Base-by-base conservation (phyloP, 2,888 invertebrate species). In the Mimachlamys varia region DNA sequence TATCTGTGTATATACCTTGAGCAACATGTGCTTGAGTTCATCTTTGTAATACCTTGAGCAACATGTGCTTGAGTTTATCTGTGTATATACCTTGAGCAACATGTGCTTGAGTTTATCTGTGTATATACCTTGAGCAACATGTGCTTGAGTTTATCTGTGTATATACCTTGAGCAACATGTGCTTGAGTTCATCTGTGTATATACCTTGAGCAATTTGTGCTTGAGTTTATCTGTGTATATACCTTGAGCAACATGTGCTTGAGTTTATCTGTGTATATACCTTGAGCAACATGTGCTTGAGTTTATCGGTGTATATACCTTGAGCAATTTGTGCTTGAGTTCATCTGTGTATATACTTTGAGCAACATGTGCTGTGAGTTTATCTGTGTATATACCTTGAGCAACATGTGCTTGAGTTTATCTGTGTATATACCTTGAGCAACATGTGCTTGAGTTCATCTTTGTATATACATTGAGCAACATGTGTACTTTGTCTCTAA, bases 301-400 rank as follows among this genome's bases (percentile, higher is more conserved):
- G 96, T 95, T 53, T 7, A 53, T 53, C 13, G 5, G 12, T 5
- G 5, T 53, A 53, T 53, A 2, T 17, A 53, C 44, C 44, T 44
- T 44, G 44, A 44, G 44, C 44, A 44, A 44, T 7, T 5, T 5
- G 44, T 44, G 44, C 3, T n/a, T 97, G 94, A 95, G 96, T 95
- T 53, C 44, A 53, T 53, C 13, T 53, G 12, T 5, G 5, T 53
- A 53, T 53, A 2, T 17, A 53, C 44, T 7, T 44, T 44, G 44
- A 44, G 44, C 44, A 44, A 44, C 44, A 44, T 5, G 44, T 89
- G 98, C 98, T 92, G 97, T 97, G 94, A 95, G 96, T 95, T 53
- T 7, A 53, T 53, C 13, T 53, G 12, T 5, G 5, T 53, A 53
- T 53, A 2, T 17, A 53, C 44, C 44, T 44, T 44, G 44, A 44